Base-by-base conservation (phyloP, 2,113 vertebrate species). In the Sinocyclocheilus grahami region DNA sequence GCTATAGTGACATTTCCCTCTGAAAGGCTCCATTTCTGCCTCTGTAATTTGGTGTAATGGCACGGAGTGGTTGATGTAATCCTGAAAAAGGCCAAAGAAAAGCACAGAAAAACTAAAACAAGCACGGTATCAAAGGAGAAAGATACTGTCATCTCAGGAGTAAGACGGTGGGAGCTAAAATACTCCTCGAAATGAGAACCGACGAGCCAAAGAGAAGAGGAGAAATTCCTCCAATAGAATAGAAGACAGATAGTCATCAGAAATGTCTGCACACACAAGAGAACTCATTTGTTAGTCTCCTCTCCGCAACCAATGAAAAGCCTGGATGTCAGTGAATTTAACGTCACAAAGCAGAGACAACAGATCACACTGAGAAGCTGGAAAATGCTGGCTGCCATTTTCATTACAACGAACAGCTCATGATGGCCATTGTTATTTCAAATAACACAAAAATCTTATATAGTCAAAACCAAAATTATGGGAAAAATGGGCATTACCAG, bases 161-260 rank as follows among this genome's bases (percentile, higher is more conserved):
- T 18, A 55, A 58, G 42, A 39, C 82, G 42, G 63, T 11, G 14
- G 20, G 86, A 84, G 69, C 3, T 20, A 77, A 71, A 78, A 72
- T 46, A 48, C 55, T 72, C 58, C 42, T 72, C 77, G 42, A 74
- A 82, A 81, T 86, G 72, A 51, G 86, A 30, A 13, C 6, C 71
- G 77, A 58, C 58, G 53, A 48, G 46, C 46, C 46, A 48, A 48
- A 48, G 46, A 48, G 46, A 48, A 48, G 10, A 48, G 46, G 46
- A 48, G 10, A 48, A 69, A 62, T 82, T 78, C 27, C 76, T 86
- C 67, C 84, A 85, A 82, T 82, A 58, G 80, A 86, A 87, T 84
- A 30, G 60, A 84, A 85, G 76, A 62, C 77, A 90, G 93, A 95
- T 95, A 94, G 92, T 89, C 91, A 94, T 95, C 94, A 94, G 92